Evolutionary conservation across 2,888 invertebrate species (phyloP), one percentile per base, ranked within the genome.

Genomic region (Acanthosepion lycidas): DNA sequence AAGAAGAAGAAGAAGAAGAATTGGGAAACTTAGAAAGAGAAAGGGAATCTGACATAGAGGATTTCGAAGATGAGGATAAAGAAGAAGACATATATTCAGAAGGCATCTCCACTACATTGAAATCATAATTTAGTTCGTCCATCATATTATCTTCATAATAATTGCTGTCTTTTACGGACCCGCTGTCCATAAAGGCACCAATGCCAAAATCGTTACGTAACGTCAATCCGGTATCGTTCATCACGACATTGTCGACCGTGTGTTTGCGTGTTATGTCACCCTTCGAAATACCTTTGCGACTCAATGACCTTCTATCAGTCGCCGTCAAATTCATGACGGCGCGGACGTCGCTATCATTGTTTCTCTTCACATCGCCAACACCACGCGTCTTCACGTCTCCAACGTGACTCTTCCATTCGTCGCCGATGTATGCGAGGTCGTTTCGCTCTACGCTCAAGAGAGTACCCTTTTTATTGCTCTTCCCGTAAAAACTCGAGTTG

Each of bases 121-220:
- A 93, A 93, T 93, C 93, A 23, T 93, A n/a, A 53, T 53, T 93
- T 18, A 49, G 15, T 53, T n/a, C 93, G 42, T 93, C 53, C 26
- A 6, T 49, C 28, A 20, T 0, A 93, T 93, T 28, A 18, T n/a
- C 53, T 53, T 93, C 49, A 49, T 93, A 49, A 93, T 48, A 49
- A 26, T 93, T 93, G 33, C 49, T 53, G n/a, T 93, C 53, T n/a
- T 93, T 93, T 28, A 28, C 93, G 28, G 93, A 93, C 51, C 23
- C 93, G 20, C 6, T 53, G 0, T 48, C 49, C 51, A n/a, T 1
- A 6, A 51, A 51, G 49, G 93, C 23, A 26, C 15, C 5, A 15
- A n/a, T 12, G n/a, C 18, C 15, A 3, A 4, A 9, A 78, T 33
- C n/a, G 23, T 78, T 9, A 4, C n/a, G n/a, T 78, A n/a, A 15